Evolutionary conservation across 2,797 vertebrate species (phyloP).

Genomic region (Amazona ochrocephala): DNA sequence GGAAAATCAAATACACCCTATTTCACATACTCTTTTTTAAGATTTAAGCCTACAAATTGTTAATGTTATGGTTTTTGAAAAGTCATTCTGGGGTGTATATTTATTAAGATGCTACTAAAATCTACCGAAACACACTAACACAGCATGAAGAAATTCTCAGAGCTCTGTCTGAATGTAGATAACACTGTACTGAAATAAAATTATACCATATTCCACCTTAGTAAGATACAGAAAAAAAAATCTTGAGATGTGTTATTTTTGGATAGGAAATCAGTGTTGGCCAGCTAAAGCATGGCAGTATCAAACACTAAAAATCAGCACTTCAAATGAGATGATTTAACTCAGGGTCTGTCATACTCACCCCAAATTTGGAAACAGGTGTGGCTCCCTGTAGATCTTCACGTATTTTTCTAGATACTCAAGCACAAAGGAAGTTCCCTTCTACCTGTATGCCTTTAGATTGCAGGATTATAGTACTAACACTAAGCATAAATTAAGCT

Average conservation of each 20-base stretch:
- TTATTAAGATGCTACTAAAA: conserved; percentile 45
- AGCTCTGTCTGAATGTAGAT: conserved; percentile 48
- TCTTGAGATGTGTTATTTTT: conserved; percentile 6
- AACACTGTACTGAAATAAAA: conserved; percentile 51
- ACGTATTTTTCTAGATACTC: background rate
- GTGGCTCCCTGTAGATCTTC: background rate
- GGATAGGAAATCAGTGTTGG: background rate
- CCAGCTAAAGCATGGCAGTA: background rate
- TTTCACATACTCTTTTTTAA: background rate
- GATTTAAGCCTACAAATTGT: conserved; percentile 5
- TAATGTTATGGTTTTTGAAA: conserved; percentile 34
- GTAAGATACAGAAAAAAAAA: background rate
- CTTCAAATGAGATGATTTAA: background rate
- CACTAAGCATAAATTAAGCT: background rate
- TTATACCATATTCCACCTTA: conserved; percentile 27
- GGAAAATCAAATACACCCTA: background rate
- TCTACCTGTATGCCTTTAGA: background rate
- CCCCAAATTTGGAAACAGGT: background rate
- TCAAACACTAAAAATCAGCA: background rate
- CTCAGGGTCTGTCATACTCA: background rate
- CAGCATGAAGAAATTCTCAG: conserved; percentile 32
- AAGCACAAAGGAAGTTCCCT: background rate
- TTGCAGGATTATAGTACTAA: background rate
- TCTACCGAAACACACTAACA: conserved; percentile 34
- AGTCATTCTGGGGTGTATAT: conserved; percentile 12